Conservation (phyloP, 1,140 invertebrate genomes). For the Pseudobourletiella spinata region DNA sequence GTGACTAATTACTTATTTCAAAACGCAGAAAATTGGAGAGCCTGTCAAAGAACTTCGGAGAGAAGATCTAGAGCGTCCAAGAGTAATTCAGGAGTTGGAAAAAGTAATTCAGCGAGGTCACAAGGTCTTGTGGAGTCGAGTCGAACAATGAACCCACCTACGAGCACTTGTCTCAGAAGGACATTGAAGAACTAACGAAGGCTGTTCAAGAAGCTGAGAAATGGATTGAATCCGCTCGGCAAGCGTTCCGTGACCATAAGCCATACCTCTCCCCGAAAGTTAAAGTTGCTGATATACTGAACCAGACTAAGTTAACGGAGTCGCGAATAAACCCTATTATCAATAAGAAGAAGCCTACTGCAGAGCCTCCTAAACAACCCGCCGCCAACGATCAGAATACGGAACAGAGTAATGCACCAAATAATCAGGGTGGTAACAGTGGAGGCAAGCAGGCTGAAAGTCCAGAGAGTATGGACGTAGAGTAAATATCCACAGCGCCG, state of each 20-base stretch:
- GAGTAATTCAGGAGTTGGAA: constrained; percentile 65
- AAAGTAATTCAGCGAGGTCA: constrained; percentile 59
- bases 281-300: constrained; percentile 1
- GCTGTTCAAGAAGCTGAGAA: constrained; percentile 45
- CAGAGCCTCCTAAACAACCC: constrained; percentile 38
- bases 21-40: constrained; percentile 63
- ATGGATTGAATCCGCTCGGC: constrained; percentile 66
- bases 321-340: constrained; percentile 60
- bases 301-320: constrained; percentile 48
- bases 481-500: constrained; percentile 7
- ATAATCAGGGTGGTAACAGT: background rate
- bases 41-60: constrained; percentile 68
- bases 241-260: constrained; percentile 58
- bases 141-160: constrained; percentile 68
- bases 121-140: constrained; percentile 62
- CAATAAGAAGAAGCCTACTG: constrained; percentile 76
- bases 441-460: background rate
- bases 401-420: background rate
- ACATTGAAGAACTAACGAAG: constrained; percentile 60
- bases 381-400: background rate
- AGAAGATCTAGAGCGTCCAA: constrained; percentile 66
- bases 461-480: constrained; percentile 10
- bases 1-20: too few relatives aligned
- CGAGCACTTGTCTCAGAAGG: constrained; percentile 67
- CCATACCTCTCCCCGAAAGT: constrained; percentile 9